Evolutionary conservation across 2,888 invertebrate species (phyloP), one percentile per base, ranked within the genome.

Genomic region (Endotricha flammealis): DNA sequence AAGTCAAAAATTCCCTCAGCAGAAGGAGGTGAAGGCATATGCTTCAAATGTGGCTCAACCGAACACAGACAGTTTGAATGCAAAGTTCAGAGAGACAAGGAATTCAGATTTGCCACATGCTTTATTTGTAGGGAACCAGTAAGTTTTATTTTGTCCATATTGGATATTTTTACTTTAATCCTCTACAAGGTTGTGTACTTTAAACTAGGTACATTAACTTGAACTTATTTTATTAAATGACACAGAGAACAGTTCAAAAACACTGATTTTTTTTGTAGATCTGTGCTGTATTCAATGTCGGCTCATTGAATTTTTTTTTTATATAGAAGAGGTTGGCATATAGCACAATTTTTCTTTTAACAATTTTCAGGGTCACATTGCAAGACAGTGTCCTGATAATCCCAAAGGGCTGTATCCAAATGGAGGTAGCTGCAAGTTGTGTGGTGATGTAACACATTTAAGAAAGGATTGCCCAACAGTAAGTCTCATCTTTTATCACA

Each of bases 41-140:
- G 96, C 61, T 96, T 93, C 62, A 95, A 95, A 71, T 96, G 96
- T 75, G 96, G 96, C 0, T 95, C 95, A 0, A 94, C 94, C 3
- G 96, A 96, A 65, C 96, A 96, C 63, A 90, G 90, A 7, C 91
- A 92, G 56, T 91, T 90, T 62, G 90, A 92, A 58, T 93, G 93
- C 55, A 91, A 90, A 81, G 91, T 92, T 0, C 89, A 89, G 20
- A 89, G 80, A 48, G 88, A 88, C 24, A 88, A 90, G 42, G 91
- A 91, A 39, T 95, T 90, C 58, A 90, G 93, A 62, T 95, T 91
- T 80, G 96, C 96, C 0, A 91, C 90, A 36, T 97, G 97, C 72
- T 97, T 96, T 63, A 92, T 97, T 48, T 97, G 97, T 68, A 91
- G 91, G 36, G 92, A 96, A 73, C 91, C 90, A 51, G 87, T 87